Evolutionary conservation across 1,140 invertebrate species (phyloP).

Genomic region (Drosophila neocordata): DNA sequence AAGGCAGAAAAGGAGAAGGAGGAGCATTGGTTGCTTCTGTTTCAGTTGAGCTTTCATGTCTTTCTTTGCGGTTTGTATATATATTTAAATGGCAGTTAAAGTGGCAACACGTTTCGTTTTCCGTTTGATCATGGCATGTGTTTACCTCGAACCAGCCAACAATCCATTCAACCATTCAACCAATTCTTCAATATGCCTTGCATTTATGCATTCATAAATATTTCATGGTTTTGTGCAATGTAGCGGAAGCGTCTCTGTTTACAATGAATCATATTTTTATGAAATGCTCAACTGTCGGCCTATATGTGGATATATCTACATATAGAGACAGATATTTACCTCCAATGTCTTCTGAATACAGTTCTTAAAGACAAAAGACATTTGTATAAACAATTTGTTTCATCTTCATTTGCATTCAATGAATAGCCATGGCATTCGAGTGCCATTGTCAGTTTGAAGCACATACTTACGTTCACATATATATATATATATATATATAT

Average conservation of each 20-base stretch:
- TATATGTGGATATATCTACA: background rate
- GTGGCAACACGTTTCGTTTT: slow-evolving; percentile 76
- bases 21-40: slow-evolving; percentile 1
- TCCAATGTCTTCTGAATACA: slow-evolving; percentile 14
- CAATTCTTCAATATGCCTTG: slow-evolving; percentile 29
- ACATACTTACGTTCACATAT: slow-evolving; percentile 45
- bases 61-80: slow-evolving; percentile 66
- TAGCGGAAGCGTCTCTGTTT: slow-evolving; percentile 54
- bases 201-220: slow-evolving; percentile 77
- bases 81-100: slow-evolving; percentile 81
- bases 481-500: slow-evolving; percentile 34
- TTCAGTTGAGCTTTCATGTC: slow-evolving; percentile 59
- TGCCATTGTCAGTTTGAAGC: slow-evolving; percentile 51
- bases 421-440: slow-evolving; percentile 48
- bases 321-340: background rate
- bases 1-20: background rate
- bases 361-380: slow-evolving; percentile 53
- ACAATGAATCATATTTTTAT: slow-evolving; percentile 72
- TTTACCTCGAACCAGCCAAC: slow-evolving; percentile 27
- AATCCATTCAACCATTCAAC: slow-evolving; percentile 22
- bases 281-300: slow-evolving; percentile 22
- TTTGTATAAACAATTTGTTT: slow-evolving; percentile 62
- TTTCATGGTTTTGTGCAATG: slow-evolving; percentile 63
- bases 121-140: slow-evolving; percentile 62
- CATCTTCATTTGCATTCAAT: slow-evolving; percentile 75